phyloP scores from a whole-genome alignment of 1,140 invertebrate genomes.

The Drosophila serrata region DNA sequence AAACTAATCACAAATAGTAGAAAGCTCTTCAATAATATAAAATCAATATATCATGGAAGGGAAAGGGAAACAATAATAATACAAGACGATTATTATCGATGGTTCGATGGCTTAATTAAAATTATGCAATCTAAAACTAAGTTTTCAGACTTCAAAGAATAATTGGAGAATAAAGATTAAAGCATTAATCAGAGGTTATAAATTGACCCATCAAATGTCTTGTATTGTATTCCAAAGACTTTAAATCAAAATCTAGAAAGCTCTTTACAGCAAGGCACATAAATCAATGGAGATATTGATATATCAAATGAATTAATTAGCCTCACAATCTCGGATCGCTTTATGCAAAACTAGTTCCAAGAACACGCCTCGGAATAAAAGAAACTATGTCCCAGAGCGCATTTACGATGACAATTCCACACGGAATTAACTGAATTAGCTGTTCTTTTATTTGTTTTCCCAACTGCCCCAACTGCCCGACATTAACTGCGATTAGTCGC shows the following conservation, averaged over 20 bases:
- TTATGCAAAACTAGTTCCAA: conserved; percentile 58
- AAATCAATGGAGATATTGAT: conserved; percentile 26
- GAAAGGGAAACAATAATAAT: background rate
- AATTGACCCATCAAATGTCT: conserved; percentile 4
- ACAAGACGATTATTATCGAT: background rate
- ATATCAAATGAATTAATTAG: conserved; percentile 25
- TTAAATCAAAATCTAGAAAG: conserved; percentile 33
- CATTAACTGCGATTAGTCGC: conserved; percentile 63
- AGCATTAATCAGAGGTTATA: too few species aligned
- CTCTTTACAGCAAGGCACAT: background rate
- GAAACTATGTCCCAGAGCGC: conserved; percentile 30
- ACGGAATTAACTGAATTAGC: conserved; percentile 39
- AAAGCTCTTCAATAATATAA: conserved; percentile 7
- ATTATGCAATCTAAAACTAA: background rate
- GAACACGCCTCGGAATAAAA: conserved; percentile 57
- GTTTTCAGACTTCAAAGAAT: background rate
- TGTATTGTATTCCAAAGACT: background rate
- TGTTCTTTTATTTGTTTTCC: conserved; percentile 49
- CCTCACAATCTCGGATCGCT: conserved; percentile 7
- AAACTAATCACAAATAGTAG: conserved; percentile 9
- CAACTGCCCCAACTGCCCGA: conserved; percentile 56
- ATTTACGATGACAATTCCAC: conserved; percentile 44
- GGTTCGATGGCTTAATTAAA: background rate
- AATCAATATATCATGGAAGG: background rate
- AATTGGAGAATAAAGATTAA: background rate